Base-by-base conservation (phyloP, 2,888 invertebrate species). In the Scaptomyza parva region DNA sequence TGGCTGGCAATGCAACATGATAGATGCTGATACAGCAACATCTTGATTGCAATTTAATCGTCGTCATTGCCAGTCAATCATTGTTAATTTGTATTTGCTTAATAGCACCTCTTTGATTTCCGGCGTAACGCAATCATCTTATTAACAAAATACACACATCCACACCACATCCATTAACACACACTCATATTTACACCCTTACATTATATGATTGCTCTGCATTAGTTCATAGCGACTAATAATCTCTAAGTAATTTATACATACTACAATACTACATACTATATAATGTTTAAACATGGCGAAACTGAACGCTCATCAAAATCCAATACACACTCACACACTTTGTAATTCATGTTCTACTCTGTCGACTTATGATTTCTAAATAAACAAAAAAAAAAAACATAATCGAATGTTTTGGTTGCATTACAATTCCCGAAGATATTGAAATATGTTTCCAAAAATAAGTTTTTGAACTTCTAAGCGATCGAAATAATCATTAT, bases 161-260 rank as follows among this genome's bases (percentile, higher is more conserved):
- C 55, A 64, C 28, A 65, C 45, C 18, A 63, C 44, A 18, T 12
- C 28, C 5, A 30, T 18, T 18, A 12, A 54, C 50, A 12, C 59
- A 59, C 48, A 60, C 24, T 22, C 64, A 69, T 54, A 54, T 40
- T 48, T 50, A 60, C 43, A 37, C 45, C 17, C 17, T 47, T 40
- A 48, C 45, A 72, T 24, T 53, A 53, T 54, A 60, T 66, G 63
- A 35, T 66, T 79, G 76, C 54, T 68, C 80, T 73, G 54, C 79
- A 83, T 83, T 79, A 79, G 83, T 64, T 67, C 70, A 65, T 82
- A 86, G 66, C 80, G 61, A 79, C 83, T 86, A 86, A 79, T 83
- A 86, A 87, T 73, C 68, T 82, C 68, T 82, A 80, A 80, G 83
- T 81, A 82, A 88, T 80, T 88, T 86, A 82, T 88, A 80, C 67